Base-by-base conservation (phyloP, 1,140 invertebrate species). In the Archegozetes longisetosus region DNA sequence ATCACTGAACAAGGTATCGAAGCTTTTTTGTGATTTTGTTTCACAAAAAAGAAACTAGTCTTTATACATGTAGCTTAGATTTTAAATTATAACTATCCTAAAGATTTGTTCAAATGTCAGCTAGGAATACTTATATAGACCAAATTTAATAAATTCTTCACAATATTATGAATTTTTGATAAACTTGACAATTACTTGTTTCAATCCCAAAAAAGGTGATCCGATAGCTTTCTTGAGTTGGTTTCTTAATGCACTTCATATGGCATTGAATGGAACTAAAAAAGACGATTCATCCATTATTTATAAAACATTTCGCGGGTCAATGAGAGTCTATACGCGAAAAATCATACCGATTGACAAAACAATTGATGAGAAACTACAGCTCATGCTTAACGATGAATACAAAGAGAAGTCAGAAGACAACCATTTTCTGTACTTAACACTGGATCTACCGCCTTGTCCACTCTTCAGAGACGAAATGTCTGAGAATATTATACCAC, bases 1-100 rank as follows among this genome's bases (percentile, higher is more conserved):
- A 96, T 99, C 70, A 98, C 92, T 1, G 83, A 94, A 70, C 96
- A 99, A 80, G 91, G 87, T 85, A 71, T n/a, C n/a, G n/a, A n/a
- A n/a, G n/a, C n/a, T n/a, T n/a, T n/a, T n/a, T n/a, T n/a, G n/a
- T n/a, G n/a, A n/a, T n/a, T n/a, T n/a, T n/a, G n/a, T n/a, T n/a
- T n/a, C n/a, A n/a, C n/a, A n/a, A n/a, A n/a, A n/a, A n/a, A n/a
- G n/a, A n/a, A n/a, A n/a, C n/a, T n/a, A n/a, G n/a, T n/a, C n/a
- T n/a, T n/a, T n/a, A n/a, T n/a, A n/a, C n/a, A n/a, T n/a, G n/a
- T n/a, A n/a, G n/a, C n/a, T n/a, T n/a, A n/a, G n/a, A n/a, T n/a
- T n/a, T n/a, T n/a, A n/a, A n/a, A n/a, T n/a, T n/a, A n/a, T n/a
- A n/a, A n/a, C n/a, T n/a, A n/a, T n/a, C n/a, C n/a, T n/a, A n/a